Percentiles rank a stretch among this genome's conserved stretches.
Evolutionary conservation across 1,140 invertebrate species (phyloP).

Genomic region (Bombus polaris): DNA sequence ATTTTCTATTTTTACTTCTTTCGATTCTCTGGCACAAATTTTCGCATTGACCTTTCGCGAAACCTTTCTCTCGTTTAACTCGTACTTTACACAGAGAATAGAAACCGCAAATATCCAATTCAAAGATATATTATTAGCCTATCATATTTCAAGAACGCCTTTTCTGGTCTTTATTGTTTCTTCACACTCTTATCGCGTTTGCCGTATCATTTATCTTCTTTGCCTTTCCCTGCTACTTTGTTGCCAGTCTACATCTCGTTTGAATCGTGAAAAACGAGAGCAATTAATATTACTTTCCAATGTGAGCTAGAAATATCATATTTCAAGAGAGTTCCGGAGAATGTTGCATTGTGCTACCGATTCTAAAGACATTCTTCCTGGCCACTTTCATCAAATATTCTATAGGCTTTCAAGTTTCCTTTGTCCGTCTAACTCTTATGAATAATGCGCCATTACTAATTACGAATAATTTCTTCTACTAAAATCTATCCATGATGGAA

Average conservation of each 20-base stretch:
- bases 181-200: conserved; percentile 8
- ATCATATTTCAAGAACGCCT: conserved; percentile 33
- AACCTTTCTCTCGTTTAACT: conserved; percentile 20
- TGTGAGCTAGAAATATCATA: not conserved
- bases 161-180: conserved; percentile 32
- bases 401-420: not conserved
- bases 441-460: not conserved
- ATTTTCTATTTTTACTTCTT: not conserved
- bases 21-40: not conserved
- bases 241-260: not conserved
- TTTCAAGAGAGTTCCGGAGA: not conserved
- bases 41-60: not conserved
- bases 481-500: not conserved
- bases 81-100: conserved; percentile 1
- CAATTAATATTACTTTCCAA: conserved; percentile 7
- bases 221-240: conserved; percentile 3
- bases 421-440: too few relatives aligned
- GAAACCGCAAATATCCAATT: conserved; percentile 15
- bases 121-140: conserved; percentile 35
- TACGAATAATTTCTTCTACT: not conserved
- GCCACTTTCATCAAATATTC: not conserved
- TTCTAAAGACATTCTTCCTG: not conserved
- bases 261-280: not conserved
- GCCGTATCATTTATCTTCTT: conserved; percentile 11
- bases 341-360: not conserved